phyloP scores from a whole-genome alignment of 2,113 vertebrate genomes.

The Heterotis niloticus region DNA sequence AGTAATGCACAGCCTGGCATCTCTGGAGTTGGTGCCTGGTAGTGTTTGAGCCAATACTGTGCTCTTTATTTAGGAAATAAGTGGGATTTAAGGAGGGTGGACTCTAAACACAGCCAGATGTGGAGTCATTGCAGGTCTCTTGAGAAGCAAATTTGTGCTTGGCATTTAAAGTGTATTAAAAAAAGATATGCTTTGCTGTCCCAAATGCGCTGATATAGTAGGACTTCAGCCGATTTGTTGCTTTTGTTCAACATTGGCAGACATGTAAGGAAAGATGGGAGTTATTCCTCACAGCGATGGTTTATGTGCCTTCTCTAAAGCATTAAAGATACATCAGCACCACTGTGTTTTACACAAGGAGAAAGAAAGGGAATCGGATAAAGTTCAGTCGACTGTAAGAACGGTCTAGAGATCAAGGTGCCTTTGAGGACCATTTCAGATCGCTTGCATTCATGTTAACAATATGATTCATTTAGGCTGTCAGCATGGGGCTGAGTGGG shows the following conservation, averaged over 20 bases:
- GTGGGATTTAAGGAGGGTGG: neutral
- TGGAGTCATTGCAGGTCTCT: neutral
- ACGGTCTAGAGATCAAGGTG: no score
- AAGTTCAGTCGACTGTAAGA: no score
- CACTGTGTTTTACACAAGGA: no score
- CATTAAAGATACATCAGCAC: neutral
- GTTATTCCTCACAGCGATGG: neutral
- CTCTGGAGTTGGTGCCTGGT: neutral
- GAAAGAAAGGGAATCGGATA: no score
- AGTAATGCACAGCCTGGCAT: neutral
- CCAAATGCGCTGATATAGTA: neutral
- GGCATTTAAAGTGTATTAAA: neutral
- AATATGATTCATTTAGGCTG: no score
- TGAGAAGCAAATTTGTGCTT: neutral
- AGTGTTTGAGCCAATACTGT: neutral
- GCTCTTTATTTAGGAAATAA: neutral
- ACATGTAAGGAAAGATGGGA: neutral
- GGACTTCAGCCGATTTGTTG: neutral
- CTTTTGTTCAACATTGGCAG: neutral
- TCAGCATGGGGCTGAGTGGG: no score
- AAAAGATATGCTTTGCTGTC: neutral
- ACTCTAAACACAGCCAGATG: slow-evolving; percentile 1
- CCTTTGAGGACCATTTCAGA: no score
- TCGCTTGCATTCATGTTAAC: no score
- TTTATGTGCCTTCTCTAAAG: neutral